These are phyloP conservation scores for Poeciliopsis prolifica DNA, from an alignment of 2,113 vertebrate species.

Conservation along the genomic window DNA sequence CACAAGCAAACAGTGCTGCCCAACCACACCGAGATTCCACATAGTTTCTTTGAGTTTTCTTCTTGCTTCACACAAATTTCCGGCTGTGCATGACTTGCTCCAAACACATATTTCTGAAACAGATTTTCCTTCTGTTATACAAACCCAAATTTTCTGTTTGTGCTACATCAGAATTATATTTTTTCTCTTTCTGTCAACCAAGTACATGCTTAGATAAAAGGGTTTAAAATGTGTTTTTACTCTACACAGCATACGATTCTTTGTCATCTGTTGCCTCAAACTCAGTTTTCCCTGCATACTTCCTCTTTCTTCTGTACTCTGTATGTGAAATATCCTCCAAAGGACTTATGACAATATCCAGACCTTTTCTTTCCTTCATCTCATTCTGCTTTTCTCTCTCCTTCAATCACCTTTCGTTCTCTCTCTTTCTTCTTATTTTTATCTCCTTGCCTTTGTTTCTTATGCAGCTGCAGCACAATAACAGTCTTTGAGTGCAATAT, in stretches of 20 bases:
- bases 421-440: constrained; percentile 40
- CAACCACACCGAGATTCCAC: constrained; percentile 77
- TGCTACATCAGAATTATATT: constrained; percentile 20
- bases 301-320: constrained; percentile 48
- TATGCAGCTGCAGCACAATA: constrained; percentile 75
- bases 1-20: constrained; percentile 65
- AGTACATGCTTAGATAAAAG: not conserved
- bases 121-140: constrained; percentile 42
- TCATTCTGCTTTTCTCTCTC: constrained; percentile 20
- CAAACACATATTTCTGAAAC: constrained; percentile 44
- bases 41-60: constrained; percentile 57
- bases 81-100: constrained; percentile 32
- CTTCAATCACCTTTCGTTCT: constrained; percentile 42
- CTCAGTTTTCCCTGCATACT: constrained; percentile 34
- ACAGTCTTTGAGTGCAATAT: constrained; percentile 68
- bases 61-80: constrained; percentile 58
- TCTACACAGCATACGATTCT: constrained; percentile 8
- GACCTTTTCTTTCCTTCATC: constrained; percentile 44
- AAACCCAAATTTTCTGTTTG: constrained; percentile 30
- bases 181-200: not conserved
- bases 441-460: constrained; percentile 58
- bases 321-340: constrained; percentile 66
- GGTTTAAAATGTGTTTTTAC: not conserved
- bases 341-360: constrained; percentile 67
- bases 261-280: constrained; percentile 47